Evolutionary conservation across 2,797 vertebrate species (phyloP).

Genomic region (Falco biarmicus): DNA sequence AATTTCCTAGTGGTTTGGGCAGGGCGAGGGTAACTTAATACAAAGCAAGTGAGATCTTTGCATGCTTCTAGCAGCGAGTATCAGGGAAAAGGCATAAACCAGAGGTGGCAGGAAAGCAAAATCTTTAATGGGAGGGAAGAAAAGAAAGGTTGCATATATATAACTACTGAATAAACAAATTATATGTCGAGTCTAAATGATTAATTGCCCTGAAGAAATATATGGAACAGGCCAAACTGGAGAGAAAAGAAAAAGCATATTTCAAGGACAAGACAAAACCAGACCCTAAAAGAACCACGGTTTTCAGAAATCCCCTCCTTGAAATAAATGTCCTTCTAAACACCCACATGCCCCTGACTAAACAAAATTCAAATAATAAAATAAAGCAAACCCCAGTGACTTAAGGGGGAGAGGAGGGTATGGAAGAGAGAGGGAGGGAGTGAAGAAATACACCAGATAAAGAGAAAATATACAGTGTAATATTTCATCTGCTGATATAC

Average conservation of each 20-base stretch:
- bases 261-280: slow-evolving; percentile 36
- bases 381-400: slow-evolving; percentile 30
- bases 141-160: slow-evolving; percentile 44
- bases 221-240: slow-evolving; percentile 20
- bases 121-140: slow-evolving; percentile 3
- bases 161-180: slow-evolving; percentile 44
- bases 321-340: slow-evolving; percentile 31
- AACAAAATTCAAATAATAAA: slow-evolving; percentile 50
- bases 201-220: slow-evolving; percentile 36
- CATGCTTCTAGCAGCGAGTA: not conserved
- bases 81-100: not conserved
- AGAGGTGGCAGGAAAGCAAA: not conserved
- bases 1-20: slow-evolving; percentile 60
- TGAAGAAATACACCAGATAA: slow-evolving; percentile 46
- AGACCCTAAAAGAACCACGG: not conserved
- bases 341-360: not conserved
- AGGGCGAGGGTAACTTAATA: not conserved
- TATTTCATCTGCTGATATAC: slow-evolving; percentile 45
- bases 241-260: not conserved
- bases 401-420: slow-evolving; percentile 9
- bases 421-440: slow-evolving; percentile 9
- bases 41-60: not conserved
- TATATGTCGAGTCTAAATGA: slow-evolving; percentile 42
- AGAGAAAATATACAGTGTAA: slow-evolving; percentile 33
- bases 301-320: not conserved